A percentile compares a stretch with the other conserved stretches of the same genome.
These are phyloP conservation scores for Drosophila tripunctata DNA, from an alignment of 2,888 invertebrate species.

Conservation along the genomic window DNA sequence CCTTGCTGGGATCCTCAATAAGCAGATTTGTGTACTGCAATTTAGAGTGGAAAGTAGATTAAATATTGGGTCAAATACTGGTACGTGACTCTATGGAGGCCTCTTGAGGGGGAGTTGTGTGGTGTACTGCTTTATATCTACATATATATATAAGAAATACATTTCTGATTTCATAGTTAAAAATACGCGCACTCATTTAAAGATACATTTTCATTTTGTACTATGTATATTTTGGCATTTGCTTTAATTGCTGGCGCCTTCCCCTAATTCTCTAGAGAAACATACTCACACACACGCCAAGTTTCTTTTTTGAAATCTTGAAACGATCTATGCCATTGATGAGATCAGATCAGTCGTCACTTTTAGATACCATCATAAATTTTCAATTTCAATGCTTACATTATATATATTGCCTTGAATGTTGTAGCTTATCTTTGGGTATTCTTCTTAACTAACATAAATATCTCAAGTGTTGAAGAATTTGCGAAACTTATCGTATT, in stretches of 20 bases:
- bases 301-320: constrained; percentile 33
- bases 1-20: constrained; percentile 72
- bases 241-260: constrained; percentile 73
- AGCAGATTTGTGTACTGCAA: constrained; percentile 76
- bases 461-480: constrained; percentile 31
- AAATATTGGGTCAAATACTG: constrained; percentile 61
- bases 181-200: constrained; percentile 59
- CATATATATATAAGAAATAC: too few species aligned
- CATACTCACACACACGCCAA: constrained; percentile 5
- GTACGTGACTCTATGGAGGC: constrained; percentile 50
- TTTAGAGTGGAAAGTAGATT: constrained; percentile 21
- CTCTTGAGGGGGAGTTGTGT: background rate
- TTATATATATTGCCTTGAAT: constrained; percentile 12
- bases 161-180: constrained; percentile 63
- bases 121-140: constrained; percentile 17
- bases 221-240: constrained; percentile 46
- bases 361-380: constrained; percentile 27
- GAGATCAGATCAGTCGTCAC: constrained; percentile 75
- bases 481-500: background rate
- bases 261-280: constrained; percentile 41
- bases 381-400: constrained; percentile 6
- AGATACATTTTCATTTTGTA: constrained; percentile 56
- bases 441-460: constrained; percentile 15
- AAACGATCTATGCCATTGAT: constrained; percentile 68
- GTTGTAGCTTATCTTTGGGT: constrained; percentile 11